These are phyloP conservation scores for Lutjanus erythropterus DNA, from an alignment of 2,113 vertebrate genomes.

Conservation along the genomic window DNA sequence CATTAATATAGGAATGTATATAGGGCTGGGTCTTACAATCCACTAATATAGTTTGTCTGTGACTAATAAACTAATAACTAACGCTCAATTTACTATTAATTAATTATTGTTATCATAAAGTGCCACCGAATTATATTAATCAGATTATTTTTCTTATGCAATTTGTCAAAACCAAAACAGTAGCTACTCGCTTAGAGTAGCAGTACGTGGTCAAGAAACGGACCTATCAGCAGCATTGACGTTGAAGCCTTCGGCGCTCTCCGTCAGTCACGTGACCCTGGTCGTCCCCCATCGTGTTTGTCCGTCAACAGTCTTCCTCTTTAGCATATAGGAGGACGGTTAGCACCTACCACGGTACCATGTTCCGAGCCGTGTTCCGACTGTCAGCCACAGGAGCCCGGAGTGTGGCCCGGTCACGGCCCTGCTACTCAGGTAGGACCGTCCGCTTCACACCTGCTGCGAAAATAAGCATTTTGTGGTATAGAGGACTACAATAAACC, in stretches of 20 bases:
- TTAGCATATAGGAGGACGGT: constrained; percentile 28
- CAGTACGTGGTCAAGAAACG: no score
- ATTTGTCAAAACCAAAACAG: neutral
- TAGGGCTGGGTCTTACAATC: no score
- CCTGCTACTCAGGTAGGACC: constrained; percentile 72
- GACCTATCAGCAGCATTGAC: neutral
- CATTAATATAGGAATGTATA: no score
- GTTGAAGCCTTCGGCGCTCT: constrained; percentile 32
- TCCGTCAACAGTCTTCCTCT: constrained; percentile 35
- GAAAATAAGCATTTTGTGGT: neutral
- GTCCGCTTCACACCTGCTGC: no score
- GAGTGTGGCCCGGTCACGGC: constrained; percentile 72
- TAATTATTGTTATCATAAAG: no score
- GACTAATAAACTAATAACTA: no score
- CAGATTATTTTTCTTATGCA: no score
- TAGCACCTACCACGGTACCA: constrained; percentile 59
- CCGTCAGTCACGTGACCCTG: constrained; percentile 58
- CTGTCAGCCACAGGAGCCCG: constrained; percentile 68
- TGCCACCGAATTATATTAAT: no score
- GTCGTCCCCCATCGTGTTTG: neutral
- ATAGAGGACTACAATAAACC: neutral
- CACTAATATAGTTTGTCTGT: no score
- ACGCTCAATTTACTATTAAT: no score
- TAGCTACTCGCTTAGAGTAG: neutral
- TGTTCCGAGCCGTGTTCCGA: constrained; percentile 84